Conservation (phyloP, 1,140 invertebrate species). For the Drosophila ercepeae region DNA sequence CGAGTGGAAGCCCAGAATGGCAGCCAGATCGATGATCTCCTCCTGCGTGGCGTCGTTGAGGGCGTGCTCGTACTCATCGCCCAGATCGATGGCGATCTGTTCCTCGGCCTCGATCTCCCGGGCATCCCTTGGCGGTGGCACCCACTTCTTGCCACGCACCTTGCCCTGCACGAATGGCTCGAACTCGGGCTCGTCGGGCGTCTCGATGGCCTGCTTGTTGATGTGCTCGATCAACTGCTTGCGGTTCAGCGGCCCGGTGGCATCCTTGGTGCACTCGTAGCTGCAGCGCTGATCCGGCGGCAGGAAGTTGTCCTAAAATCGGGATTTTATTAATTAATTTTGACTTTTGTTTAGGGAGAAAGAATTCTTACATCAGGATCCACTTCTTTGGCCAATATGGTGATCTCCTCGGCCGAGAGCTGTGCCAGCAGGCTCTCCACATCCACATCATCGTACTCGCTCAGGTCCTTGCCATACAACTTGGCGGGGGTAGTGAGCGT, state of each 20-base stretch:
- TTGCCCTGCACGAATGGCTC: slow-evolving; percentile 96
- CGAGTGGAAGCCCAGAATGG: slow-evolving; percentile 99
- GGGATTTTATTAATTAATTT: not conserved
- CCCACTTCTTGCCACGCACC: slow-evolving; percentile 97
- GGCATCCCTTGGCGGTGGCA: slow-evolving; percentile 93
- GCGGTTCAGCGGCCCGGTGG: slow-evolving; percentile 97
- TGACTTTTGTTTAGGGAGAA: not conserved
- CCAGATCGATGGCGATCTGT: slow-evolving; percentile 95
- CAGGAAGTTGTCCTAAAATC: slow-evolving; percentile 94
- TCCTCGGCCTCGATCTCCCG: slow-evolving; percentile 93
- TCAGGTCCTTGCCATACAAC: slow-evolving; percentile 96
- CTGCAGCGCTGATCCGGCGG: slow-evolving; percentile 97
- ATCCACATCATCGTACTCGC: slow-evolving; percentile 97
- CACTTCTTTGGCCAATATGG: slow-evolving; percentile 98
- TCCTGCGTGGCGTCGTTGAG: slow-evolving; percentile 95
- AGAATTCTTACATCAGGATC: slow-evolving; percentile 96
- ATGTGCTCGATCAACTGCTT: slow-evolving; percentile 99
- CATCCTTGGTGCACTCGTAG: slow-evolving; percentile 96
- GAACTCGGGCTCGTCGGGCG: slow-evolving; percentile 97
- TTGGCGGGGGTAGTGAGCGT: slow-evolving; percentile 95
- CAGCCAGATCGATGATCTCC: slow-evolving; percentile 99
- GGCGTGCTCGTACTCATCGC: slow-evolving; percentile 98
- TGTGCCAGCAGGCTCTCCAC: slow-evolving; percentile 98
- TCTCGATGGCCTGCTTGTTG: slow-evolving; percentile 98
- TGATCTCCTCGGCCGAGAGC: slow-evolving; percentile 97